Base-by-base conservation (phyloP, 2,888 invertebrate genomes). In the Napeogenes sylphis region DNA sequence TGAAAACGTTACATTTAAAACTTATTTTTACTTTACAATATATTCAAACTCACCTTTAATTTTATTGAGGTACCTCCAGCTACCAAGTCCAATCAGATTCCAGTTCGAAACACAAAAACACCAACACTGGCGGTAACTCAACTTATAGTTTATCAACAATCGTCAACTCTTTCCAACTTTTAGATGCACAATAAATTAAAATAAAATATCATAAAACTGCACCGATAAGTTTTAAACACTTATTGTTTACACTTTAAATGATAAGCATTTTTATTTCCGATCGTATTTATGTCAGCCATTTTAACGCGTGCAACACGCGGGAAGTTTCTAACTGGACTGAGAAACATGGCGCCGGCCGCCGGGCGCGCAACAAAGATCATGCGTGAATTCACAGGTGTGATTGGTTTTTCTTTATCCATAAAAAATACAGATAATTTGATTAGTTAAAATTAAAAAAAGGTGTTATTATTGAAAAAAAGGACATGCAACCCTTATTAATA, bases 281-380 rank as follows among this genome's bases (percentile, higher is more conserved):
- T 66, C 69, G 69, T 57, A 60, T 59, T 61, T 56, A 45, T 30
- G 53, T 33, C 60, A 57, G 70, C 71, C 69, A 72, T 71, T 63
- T 65, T 68, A 61, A 74, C 68, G 80, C 87, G 79, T 75, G 58
- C 72, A 45, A n/a, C 65, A 6, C 74, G 53, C 71, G 32, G 63
- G 73, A 70, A 75, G 75, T 69, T 71, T 78, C 68, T 81, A 84
- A 83, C 85, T 81, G 82, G 84, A 88, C 87, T 87, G 83, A 76
- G 69, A 71, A 79, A 80, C 81, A 83, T 85, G 85, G 83, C 84
- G 82, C 73, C 67, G 72, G 70, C 64, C 66, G 73, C 58, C 68
- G 64, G 71, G 68, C 67, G 69, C 66, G 66, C 75, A 71, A 76
- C 84, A 84, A 80, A 83, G 84, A 84, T 79, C 77, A 82, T 80